A percentile compares a stretch with the other conserved stretches of the same genome.
Evolutionary conservation across 2,113 vertebrate genomes (phyloP).

Genomic region (Myocastor coypus): DNA sequence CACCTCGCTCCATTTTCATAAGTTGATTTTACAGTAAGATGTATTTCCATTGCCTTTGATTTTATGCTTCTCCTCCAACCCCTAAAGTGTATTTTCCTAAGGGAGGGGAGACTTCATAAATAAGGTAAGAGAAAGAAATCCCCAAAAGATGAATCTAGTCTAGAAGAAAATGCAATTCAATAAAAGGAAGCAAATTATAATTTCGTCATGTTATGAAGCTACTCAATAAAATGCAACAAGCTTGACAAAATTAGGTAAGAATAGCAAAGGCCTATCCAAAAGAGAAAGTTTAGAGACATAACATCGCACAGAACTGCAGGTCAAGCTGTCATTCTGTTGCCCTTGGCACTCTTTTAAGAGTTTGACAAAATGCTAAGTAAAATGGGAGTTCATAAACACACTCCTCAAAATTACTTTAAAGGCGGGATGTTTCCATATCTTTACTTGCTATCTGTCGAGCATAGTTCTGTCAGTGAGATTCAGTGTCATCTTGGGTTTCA

Average conservation of each 20-base stretch:
- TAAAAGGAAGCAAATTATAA: slow-evolving; percentile 5
- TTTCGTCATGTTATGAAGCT: not conserved
- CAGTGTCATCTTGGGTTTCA: not conserved
- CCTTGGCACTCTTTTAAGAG: not conserved
- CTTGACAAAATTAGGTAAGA: slow-evolving; percentile 31
- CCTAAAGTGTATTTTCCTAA: not conserved
- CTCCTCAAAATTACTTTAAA: slow-evolving; percentile 27
- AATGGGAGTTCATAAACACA: not conserved
- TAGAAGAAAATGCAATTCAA: not conserved
- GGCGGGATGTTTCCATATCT: not conserved
- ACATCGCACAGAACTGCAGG: not conserved
- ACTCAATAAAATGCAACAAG: not conserved
- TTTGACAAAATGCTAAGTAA: not conserved
- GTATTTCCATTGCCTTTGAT: not conserved
- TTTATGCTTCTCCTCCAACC: not conserved
- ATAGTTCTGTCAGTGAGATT: slow-evolving; percentile 10
- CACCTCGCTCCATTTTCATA: not conserved
- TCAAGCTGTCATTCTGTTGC: not conserved
- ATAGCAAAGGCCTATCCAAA: not conserved
- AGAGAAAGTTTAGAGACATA: not conserved
- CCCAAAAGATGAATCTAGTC: slow-evolving; percentile 15
- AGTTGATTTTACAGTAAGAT: slow-evolving; percentile 38
- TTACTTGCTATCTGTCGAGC: slow-evolving; percentile 3
- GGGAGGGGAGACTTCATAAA: not conserved
- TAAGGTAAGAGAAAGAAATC: not conserved